Percentiles rank a stretch among this genome's conserved stretches.
Conservation (phyloP, 2,113 vertebrate species). For the Pionites leucogaster region DNA sequence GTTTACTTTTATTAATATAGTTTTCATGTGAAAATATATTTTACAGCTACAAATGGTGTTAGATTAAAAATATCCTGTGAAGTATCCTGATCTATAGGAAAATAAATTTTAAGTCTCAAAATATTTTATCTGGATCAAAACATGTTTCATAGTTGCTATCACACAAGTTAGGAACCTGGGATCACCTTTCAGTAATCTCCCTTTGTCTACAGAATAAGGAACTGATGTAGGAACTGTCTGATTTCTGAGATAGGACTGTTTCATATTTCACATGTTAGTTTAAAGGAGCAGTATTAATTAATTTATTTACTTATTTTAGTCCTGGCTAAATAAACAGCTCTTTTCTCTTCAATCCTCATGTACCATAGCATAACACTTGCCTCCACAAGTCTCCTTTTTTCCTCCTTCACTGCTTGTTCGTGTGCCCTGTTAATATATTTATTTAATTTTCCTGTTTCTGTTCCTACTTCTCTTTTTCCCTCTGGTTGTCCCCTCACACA, state of each 20-base stretch:
- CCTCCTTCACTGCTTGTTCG: background rate
- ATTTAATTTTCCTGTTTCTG: background rate
- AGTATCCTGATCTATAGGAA: background rate
- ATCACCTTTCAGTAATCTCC: background rate
- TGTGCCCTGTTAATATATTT: background rate
- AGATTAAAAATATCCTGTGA: background rate
- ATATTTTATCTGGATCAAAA: background rate
- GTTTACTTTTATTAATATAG: background rate
- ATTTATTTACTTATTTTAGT: background rate
- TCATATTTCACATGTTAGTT: background rate
- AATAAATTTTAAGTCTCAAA: background rate
- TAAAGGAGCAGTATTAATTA: background rate
- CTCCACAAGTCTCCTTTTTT: background rate
- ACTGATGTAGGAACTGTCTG: background rate
- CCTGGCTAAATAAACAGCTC: background rate
- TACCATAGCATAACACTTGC: background rate
- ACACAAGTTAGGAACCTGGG: background rate
- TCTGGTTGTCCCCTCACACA: background rate
- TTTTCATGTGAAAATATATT: background rate
- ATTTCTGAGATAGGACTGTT: background rate
- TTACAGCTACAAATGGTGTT: background rate
- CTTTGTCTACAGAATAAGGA: background rate
- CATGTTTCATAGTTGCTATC: background rate
- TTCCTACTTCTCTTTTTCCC: background rate
- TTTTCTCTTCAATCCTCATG: background rate